A percentile compares a stretch with the other conserved stretches of the same genome.
phyloP scores from a whole-genome alignment of 1,140 invertebrate genomes.

The Hylaeus volcanicus region DNA sequence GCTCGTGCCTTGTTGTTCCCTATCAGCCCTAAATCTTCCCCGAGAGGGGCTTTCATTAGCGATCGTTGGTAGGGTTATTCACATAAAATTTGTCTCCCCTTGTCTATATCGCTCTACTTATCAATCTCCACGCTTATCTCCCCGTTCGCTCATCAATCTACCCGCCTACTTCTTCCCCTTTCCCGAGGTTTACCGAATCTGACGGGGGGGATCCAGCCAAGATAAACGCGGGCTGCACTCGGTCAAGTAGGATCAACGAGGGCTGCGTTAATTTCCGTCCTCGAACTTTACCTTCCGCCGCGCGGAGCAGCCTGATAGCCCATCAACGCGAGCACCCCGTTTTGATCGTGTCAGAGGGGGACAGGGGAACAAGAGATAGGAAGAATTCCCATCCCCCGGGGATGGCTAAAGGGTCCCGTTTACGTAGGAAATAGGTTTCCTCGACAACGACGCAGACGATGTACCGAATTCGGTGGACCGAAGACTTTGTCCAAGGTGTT shows the following conservation, averaged over 20 bases:
- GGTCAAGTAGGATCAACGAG: background rate
- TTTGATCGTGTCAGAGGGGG: background rate
- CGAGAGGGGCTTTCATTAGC: no score
- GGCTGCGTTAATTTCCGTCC: constrained; percentile 14
- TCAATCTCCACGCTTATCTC: background rate
- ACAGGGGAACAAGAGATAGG: background rate
- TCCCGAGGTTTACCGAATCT: background rate
- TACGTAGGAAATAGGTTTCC: constrained; percentile 17
- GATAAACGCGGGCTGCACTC: background rate
- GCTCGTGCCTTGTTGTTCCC: no score
- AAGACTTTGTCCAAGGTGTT: background rate
- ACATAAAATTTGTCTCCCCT: background rate
- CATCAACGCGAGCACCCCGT: background rate
- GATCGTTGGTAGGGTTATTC: no score
- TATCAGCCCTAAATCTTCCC: no score
- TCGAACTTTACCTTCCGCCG: background rate
- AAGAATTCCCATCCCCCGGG: background rate
- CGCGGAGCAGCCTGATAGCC: background rate
- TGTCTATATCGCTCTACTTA: background rate
- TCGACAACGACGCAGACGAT: background rate
- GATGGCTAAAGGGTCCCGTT: constrained; percentile 8
- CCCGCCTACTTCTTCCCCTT: background rate
- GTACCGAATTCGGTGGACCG: constrained; percentile 15
- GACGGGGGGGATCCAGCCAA: background rate
- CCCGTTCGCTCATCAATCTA: background rate